Evolutionary conservation across 2,797 vertebrate genomes (phyloP).

Genomic region (Ptychobarbus kaznakovi): DNA sequence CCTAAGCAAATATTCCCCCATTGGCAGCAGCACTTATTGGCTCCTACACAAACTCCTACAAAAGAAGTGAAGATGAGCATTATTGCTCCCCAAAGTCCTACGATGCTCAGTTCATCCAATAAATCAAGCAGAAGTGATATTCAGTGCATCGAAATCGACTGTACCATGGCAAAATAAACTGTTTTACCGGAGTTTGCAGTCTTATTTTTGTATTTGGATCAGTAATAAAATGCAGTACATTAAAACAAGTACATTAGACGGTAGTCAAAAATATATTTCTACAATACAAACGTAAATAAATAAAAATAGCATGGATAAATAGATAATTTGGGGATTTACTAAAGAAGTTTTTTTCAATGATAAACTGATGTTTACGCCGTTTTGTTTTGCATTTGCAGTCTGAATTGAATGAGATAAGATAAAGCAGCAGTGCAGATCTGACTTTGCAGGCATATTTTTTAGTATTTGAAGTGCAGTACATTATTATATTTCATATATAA

Average conservation of each 20-base stretch:
- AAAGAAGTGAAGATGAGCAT: neutral
- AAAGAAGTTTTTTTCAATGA: neutral
- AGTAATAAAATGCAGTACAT: neutral
- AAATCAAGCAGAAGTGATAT: neutral
- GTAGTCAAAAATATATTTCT: neutral
- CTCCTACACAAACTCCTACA: neutral
- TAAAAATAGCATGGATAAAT: neutral
- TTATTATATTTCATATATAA: neutral
- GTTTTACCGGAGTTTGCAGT: neutral
- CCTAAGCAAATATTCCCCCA: conserved; percentile 44
- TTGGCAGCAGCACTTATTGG: neutral
- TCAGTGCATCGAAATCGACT: neutral
- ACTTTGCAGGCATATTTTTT: neutral
- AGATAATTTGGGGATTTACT: neutral
- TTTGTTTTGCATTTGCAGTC: neutral
- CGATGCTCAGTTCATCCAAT: neutral
- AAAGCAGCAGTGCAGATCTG: neutral
- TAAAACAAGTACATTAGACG: neutral
- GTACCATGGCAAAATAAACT: neutral
- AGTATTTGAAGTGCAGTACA: neutral
- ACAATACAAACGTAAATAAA: too few relatives aligned
- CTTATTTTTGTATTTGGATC: neutral
- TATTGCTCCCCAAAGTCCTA: neutral
- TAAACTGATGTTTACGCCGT: neutral
- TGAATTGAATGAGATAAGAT: neutral